Percentiles rank a stretch among this genome's conserved stretches.
Conservation (phyloP, 2,888 invertebrate genomes). For the Conus canariensis region DNA sequence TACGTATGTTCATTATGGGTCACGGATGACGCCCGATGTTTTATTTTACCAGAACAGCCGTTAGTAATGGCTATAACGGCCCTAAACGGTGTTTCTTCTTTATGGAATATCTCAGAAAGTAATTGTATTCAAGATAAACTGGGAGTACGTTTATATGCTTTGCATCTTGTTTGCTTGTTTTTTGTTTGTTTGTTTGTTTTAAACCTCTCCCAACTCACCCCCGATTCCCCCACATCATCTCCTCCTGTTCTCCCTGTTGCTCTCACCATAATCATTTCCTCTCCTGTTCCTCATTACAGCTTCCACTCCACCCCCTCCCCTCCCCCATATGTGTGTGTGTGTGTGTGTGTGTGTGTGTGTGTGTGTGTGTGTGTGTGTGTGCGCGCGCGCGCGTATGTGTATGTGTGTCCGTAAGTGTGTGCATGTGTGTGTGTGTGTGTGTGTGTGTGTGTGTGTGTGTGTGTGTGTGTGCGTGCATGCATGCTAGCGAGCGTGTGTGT, state of each 20-base stretch:
- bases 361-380: neutral
- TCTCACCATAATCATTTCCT: neutral
- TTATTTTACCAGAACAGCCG: too few relatives aligned
- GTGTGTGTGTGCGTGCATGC: neutral
- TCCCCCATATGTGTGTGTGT: neutral
- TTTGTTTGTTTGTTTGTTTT: too few relatives aligned
- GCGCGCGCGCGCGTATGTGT: neutral
- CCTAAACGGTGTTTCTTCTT: too few relatives aligned
- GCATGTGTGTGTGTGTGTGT: neutral
- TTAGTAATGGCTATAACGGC: too few relatives aligned
- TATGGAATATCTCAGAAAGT: too few relatives aligned
- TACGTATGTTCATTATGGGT: too few relatives aligned
- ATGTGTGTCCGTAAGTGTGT: neutral
- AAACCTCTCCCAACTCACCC: too few relatives aligned
- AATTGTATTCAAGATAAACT: too few relatives aligned
- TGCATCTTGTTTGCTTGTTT: too few relatives aligned
- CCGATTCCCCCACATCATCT: neutral
- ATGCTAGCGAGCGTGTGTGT: neutral
- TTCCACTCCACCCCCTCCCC: neutral
- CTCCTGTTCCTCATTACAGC: neutral
- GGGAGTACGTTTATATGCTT: too few relatives aligned
- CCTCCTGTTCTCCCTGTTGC: neutral
- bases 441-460: constrained; percentile 9
- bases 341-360: neutral
- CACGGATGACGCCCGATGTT: too few relatives aligned